Evolutionary conservation across 2,797 vertebrate species (phyloP).

Genomic region (Sitta carolinensis): DNA sequence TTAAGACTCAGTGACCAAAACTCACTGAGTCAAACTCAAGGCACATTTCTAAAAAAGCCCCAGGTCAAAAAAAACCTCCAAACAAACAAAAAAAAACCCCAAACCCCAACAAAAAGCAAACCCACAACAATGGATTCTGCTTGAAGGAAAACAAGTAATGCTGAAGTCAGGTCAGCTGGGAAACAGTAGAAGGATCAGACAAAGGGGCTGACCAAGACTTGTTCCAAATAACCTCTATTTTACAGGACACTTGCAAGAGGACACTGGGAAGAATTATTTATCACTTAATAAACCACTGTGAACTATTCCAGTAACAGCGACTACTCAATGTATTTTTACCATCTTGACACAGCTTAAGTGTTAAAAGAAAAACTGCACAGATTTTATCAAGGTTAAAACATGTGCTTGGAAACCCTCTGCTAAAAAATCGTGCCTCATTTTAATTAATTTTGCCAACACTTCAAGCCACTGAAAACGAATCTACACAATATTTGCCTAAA

Average conservation of each 20-base stretch:
- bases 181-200: background rate
- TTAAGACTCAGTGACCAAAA: background rate
- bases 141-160: background rate
- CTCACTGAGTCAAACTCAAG: background rate
- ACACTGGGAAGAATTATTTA: background rate
- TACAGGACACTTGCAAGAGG: background rate
- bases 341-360: background rate
- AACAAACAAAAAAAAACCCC: background rate
- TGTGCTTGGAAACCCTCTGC: background rate
- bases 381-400: conserved; percentile 1
- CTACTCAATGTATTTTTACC: background rate
- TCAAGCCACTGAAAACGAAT: background rate
- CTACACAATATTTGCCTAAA: background rate
- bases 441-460: background rate
- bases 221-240: background rate
- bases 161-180: background rate
- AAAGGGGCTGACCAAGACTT: background rate
- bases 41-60: background rate
- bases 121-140: background rate
- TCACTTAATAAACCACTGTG: background rate
- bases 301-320: background rate
- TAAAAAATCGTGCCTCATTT: background rate
- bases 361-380: background rate
- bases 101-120: background rate
- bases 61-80: background rate